A percentile compares a stretch with the other conserved stretches of the same genome.
phyloP scores from a whole-genome alignment of 2,888 invertebrate genomes.

The Gastracanthus pulcherrimus region DNA sequence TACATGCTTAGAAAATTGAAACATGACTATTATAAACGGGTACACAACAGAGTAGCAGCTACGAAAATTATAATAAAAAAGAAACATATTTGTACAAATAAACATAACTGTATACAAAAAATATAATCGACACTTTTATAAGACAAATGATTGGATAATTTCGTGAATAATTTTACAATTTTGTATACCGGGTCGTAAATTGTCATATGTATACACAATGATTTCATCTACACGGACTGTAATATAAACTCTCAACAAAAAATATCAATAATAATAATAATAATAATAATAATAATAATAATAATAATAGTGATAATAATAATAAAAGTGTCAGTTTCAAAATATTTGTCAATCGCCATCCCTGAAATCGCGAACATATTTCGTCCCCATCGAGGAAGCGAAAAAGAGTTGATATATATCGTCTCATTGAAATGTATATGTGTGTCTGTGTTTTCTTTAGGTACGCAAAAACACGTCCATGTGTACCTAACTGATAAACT shows the following conservation, averaged over 20 bases:
- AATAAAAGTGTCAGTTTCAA: conserved; percentile 4
- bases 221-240: background rate
- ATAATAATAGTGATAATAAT: conserved; percentile 1
- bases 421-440: conserved; percentile 27
- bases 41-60: conserved; percentile 18
- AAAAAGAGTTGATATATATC: conserved; percentile 16
- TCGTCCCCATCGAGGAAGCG: conserved; percentile 1
- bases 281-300: conserved; percentile 26
- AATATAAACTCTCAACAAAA: conserved; percentile 38
- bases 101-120: conserved; percentile 41
- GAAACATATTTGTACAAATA: conserved; percentile 42
- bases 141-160: background rate
- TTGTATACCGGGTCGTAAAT: background rate
- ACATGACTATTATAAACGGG: conserved; percentile 3
- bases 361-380: background rate
- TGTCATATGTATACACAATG: background rate
- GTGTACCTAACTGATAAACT: conserved; percentile 12
- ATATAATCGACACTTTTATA: conserved; percentile 28
- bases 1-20: conserved; percentile 14
- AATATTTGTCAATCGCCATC: conserved; percentile 36
- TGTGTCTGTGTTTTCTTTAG: conserved; percentile 21
- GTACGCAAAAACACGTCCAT: conserved; percentile 15
- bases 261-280: conserved; percentile 20
- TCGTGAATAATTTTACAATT: background rate
- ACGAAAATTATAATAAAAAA: conserved; percentile 31